These are phyloP conservation scores for Pseudomyrmex sp. DNA, from an alignment of 1,140 invertebrate genomes.

Conservation along the genomic window DNA sequence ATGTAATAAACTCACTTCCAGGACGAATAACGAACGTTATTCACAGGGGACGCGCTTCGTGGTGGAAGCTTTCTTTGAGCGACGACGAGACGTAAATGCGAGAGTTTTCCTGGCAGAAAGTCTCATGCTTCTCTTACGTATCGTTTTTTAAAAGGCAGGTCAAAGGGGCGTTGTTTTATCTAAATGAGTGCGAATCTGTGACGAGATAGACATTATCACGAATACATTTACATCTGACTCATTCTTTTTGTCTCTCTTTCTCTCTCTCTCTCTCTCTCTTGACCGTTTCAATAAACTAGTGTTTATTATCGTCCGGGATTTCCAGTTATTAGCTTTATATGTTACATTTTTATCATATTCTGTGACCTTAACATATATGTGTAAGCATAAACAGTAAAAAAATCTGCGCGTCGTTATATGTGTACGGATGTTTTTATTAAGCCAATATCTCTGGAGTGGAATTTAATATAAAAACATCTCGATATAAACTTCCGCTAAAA, in stretches of 20 bases:
- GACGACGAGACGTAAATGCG: slow-evolving; percentile 48
- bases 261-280: slow-evolving; percentile 10
- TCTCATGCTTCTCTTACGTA: slow-evolving; percentile 1
- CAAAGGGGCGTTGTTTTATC: slow-evolving; percentile 51
- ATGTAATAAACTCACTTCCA: slow-evolving; percentile 56
- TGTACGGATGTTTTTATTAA: slow-evolving; percentile 1
- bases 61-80: slow-evolving; percentile 37
- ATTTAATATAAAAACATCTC: neutral
- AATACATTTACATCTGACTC: neutral
- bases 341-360: neutral
- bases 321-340: slow-evolving; percentile 8
- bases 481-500: neutral
- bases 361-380: neutral
- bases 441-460: neutral
- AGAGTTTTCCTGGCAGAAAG: slow-evolving; percentile 14
- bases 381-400: neutral
- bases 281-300: neutral
- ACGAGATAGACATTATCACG: slow-evolving; percentile 39
- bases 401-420: neutral
- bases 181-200: slow-evolving; percentile 17
- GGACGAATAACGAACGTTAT: slow-evolving; percentile 57
- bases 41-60: slow-evolving; percentile 25
- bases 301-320: slow-evolving; percentile 7
- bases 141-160: slow-evolving; percentile 38
- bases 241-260: neutral